These are phyloP conservation scores for Syrista parreyssii DNA, from an alignment of 2,888 invertebrate species.

Conservation along the genomic window DNA sequence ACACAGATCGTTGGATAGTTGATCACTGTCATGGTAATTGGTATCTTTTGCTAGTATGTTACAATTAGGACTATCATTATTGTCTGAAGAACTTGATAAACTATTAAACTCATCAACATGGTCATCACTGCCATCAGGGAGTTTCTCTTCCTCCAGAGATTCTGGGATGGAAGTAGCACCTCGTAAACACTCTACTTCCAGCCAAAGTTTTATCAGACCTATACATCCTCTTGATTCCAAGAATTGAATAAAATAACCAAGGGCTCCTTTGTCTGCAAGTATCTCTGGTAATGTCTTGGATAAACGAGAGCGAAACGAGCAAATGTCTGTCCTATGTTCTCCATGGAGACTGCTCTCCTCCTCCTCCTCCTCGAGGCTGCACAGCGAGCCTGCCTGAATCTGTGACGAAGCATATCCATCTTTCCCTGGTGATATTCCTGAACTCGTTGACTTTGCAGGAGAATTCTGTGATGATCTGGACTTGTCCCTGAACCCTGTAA, in stretches of 20 bases:
- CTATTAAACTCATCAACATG: conserved; percentile 22
- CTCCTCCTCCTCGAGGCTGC: conserved; percentile 58
- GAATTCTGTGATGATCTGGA: conserved; percentile 46
- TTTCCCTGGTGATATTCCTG: conserved; percentile 28
- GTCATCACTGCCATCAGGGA: conserved; percentile 12
- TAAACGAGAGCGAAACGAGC: conserved; percentile 72
- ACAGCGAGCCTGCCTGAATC: conserved; percentile 36
- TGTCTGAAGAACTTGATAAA: conserved; percentile 24
- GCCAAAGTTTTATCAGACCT: conserved; percentile 78
- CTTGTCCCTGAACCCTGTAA: conserved; percentile 50
- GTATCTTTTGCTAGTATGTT: conserved; percentile 15
- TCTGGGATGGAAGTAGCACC: conserved; percentile 29
- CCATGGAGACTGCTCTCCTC: conserved; percentile 40
- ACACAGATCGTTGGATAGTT: conserved; percentile 7
- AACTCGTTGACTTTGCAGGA: conserved; percentile 40
- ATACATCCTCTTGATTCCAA: conserved; percentile 81
- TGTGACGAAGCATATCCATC: conserved; percentile 1
- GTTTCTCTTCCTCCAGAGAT: conserved; percentile 9
- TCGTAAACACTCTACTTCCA: conserved; percentile 78
- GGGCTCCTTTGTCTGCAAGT: conserved; percentile 80
- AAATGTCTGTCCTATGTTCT: conserved; percentile 47
- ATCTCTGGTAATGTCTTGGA: conserved; percentile 82
- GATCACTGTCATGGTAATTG: conserved; percentile 20
- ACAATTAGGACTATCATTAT: conserved; percentile 36
- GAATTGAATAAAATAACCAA: conserved; percentile 87